phyloP scores from a whole-genome alignment of 2,113 vertebrate species.

The Arenaria interpres region DNA sequence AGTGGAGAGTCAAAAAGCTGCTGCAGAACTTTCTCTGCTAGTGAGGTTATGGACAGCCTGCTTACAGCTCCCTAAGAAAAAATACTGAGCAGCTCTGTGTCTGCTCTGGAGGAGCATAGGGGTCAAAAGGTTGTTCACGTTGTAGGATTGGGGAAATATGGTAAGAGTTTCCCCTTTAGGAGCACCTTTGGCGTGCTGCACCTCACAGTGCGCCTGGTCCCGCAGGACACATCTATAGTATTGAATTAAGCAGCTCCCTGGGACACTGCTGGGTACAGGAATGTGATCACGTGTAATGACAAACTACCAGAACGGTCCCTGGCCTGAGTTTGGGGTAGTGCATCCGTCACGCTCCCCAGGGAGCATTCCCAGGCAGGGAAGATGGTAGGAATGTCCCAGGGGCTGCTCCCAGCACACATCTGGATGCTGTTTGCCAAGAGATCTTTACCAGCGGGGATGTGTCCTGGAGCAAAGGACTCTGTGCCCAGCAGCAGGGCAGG shows the following conservation, averaged over 20 bases:
- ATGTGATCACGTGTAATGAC: neutral
- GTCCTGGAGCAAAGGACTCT: neutral
- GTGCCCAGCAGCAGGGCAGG: neutral
- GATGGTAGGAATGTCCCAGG: neutral
- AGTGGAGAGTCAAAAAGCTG: neutral
- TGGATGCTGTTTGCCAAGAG: neutral
- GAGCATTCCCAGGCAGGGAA: neutral
- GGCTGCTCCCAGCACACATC: neutral
- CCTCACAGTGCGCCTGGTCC: neutral
- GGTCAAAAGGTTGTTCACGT: fast-evolving
- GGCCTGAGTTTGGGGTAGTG: neutral
- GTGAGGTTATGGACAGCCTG: neutral
- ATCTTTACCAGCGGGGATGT: neutral
- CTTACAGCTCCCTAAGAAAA: neutral
- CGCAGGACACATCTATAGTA: neutral
- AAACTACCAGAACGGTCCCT: neutral
- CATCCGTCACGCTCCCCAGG: fast-evolving
- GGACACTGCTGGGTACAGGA: neutral
- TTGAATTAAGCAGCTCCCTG: neutral
- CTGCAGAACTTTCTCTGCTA: neutral
- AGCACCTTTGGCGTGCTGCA: neutral
- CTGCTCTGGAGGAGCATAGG: neutral
- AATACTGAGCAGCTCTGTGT: neutral
- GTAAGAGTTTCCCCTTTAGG: neutral
- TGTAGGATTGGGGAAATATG: neutral